Conservation (phyloP, 1,140 invertebrate species). For the Adoxophyes honmai region DNA sequence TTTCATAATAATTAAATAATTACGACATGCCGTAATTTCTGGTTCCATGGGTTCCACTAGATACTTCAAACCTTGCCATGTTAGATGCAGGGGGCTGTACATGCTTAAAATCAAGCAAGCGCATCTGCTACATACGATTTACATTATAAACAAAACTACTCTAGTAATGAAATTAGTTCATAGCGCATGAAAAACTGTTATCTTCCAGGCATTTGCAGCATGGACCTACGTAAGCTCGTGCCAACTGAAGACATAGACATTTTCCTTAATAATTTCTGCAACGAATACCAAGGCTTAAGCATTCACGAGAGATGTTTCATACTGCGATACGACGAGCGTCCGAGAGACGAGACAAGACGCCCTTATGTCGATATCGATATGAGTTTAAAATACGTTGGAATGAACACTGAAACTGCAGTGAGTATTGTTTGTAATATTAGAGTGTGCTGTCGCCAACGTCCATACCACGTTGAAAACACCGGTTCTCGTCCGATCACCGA, state of each 20-base stretch:
- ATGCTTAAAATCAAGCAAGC: no score
- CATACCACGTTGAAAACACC: conserved; percentile 14
- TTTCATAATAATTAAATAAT: no score
- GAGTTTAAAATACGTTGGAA: conserved; percentile 46
- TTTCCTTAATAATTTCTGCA: conserved; percentile 48
- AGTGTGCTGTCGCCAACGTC: background rate
- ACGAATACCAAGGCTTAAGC: conserved; percentile 30
- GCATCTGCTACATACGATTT: no score
- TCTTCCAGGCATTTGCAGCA: conserved; percentile 56
- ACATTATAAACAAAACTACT: no score
- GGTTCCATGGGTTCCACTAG: no score
- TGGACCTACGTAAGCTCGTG: conserved; percentile 59
- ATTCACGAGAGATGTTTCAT: conserved; percentile 58
- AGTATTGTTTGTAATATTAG: background rate
- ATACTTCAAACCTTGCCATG: no score
- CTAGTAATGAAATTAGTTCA: no score
- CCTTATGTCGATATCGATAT: conserved; percentile 58
- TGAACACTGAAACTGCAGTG: conserved; percentile 23
- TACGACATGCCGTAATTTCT: no score
- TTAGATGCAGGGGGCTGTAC: no score
- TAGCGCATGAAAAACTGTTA: no score
- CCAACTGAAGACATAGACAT: conserved; percentile 47
- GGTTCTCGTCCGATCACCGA: conserved; percentile 15
- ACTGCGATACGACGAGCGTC: conserved; percentile 34
- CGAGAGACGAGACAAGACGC: conserved; percentile 19